Evolutionary conservation across 2,113 vertebrate species (phyloP).

Genomic region (Onychostoma macrolepis): DNA sequence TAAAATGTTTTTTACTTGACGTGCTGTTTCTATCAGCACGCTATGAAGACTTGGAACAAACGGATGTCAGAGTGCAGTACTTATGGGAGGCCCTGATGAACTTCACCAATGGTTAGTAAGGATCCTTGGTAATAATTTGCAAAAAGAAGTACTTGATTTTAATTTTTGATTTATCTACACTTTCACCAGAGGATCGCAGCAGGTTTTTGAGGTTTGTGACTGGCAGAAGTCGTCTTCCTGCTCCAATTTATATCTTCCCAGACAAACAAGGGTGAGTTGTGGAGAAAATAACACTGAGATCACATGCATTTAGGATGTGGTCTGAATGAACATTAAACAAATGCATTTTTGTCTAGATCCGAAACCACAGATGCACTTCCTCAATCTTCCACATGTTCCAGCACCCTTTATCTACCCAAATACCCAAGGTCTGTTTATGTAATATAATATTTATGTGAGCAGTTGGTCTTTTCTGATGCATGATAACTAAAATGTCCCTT

Average conservation of each 20-base stretch:
- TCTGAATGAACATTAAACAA: not conserved
- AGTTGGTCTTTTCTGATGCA: not conserved
- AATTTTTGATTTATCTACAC: conserved; percentile 19
- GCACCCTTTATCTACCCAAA: conserved; percentile 93
- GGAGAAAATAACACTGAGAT: not conserved
- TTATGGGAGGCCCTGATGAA: conserved; percentile 96
- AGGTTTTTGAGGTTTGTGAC: conserved; percentile 97
- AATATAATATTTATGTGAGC: not conserved
- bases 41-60: conserved; percentile 91
- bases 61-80: conserved; percentile 89
- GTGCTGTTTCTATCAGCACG: conserved; percentile 82
- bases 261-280: conserved; percentile 87
- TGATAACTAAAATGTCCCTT: not conserved
- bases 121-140: not conserved
- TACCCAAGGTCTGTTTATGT: conserved; percentile 84
- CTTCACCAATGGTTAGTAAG: conserved; percentile 91
- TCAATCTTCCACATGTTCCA: conserved; percentile 95
- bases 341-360: conserved; percentile 76
- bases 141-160: not conserved
- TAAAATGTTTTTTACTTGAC: conserved; percentile 26
- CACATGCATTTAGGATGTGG: not conserved
- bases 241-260: conserved; percentile 93
- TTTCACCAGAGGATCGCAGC: conserved; percentile 91
- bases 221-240: conserved; percentile 94
- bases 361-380: conserved; percentile 94